A percentile compares a stretch with the other conserved stretches of the same genome.
phyloP scores from a whole-genome alignment of 2,797 vertebrate species.

The Capromys pilorides region DNA sequence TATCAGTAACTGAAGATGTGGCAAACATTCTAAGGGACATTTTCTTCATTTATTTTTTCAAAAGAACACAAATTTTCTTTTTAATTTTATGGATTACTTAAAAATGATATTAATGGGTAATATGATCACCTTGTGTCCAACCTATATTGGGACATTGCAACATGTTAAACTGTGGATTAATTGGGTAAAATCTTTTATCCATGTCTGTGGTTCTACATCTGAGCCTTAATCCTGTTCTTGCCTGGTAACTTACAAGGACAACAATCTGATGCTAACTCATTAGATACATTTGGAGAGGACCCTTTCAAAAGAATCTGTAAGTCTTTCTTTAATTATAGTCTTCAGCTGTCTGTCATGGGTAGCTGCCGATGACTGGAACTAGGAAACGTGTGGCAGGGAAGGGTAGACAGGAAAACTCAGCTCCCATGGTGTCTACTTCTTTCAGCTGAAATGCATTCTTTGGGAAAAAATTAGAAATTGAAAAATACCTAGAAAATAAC shows the following conservation, averaged over 20 bases:
- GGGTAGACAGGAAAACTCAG: not conserved
- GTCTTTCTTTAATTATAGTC: not conserved
- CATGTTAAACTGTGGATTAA: not conserved
- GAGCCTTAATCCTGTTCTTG: not conserved
- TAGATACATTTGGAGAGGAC: not conserved
- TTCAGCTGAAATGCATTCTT: constrained; percentile 2
- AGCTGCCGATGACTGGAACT: not conserved
- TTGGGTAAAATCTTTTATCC: not conserved
- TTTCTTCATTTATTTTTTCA: not conserved
- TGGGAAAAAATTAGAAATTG: not conserved
- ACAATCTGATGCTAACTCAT: not conserved
- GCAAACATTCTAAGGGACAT: not conserved
- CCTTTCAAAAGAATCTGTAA: not conserved
- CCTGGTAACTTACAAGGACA: not conserved
- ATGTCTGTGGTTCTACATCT: not conserved
- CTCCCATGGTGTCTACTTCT: not conserved
- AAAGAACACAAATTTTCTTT: not conserved
- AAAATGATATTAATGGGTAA: not conserved
- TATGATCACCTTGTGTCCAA: not conserved
- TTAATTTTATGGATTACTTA: not conserved
- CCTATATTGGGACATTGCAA: not conserved
- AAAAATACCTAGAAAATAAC: constrained; percentile 37
- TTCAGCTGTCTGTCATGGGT: not conserved
- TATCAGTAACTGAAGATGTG: not conserved
- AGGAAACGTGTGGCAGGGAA: not conserved